A percentile compares a stretch with the other conserved stretches of the same genome.
These are phyloP conservation scores for Eriocheir sinensis DNA, from an alignment of 1,140 invertebrate genomes.

Conservation along the genomic window DNA sequence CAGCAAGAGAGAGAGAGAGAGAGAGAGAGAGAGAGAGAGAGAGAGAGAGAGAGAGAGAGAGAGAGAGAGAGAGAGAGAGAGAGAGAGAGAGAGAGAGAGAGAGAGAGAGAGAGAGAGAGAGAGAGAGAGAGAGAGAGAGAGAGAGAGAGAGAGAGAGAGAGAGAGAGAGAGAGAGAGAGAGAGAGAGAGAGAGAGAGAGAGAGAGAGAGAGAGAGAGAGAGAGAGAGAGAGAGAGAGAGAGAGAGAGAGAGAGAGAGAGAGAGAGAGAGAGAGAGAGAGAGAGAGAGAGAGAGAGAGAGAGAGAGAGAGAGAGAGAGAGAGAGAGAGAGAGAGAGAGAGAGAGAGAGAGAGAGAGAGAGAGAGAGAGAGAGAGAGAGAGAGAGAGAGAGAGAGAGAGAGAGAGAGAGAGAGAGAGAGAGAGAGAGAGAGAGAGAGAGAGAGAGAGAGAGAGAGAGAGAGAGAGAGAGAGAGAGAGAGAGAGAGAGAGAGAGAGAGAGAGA, in stretches of 20 bases:
- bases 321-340: slow-evolving; percentile 51
- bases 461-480: slow-evolving; percentile 49
- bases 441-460: slow-evolving; percentile 49
- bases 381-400: neutral
- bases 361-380: slow-evolving; percentile 37
- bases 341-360: slow-evolving; percentile 52
- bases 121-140: neutral
- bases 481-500: slow-evolving; percentile 54
- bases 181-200: slow-evolving; percentile 51
- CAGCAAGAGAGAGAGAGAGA: slow-evolving; percentile 35
- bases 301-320: slow-evolving; percentile 49
- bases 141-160: neutral
- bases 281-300: neutral
- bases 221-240: slow-evolving; percentile 46
- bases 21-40: slow-evolving; percentile 51
- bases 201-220: slow-evolving; percentile 52
- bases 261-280: neutral
- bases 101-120: neutral
- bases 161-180: slow-evolving; percentile 47
- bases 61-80: slow-evolving; percentile 54
- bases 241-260: neutral
- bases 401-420: neutral
- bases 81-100: neutral
- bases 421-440: neutral
- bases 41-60: slow-evolving; percentile 49